Conservation (phyloP, 2,888 invertebrate species). For the Diaphora mendica region DNA sequence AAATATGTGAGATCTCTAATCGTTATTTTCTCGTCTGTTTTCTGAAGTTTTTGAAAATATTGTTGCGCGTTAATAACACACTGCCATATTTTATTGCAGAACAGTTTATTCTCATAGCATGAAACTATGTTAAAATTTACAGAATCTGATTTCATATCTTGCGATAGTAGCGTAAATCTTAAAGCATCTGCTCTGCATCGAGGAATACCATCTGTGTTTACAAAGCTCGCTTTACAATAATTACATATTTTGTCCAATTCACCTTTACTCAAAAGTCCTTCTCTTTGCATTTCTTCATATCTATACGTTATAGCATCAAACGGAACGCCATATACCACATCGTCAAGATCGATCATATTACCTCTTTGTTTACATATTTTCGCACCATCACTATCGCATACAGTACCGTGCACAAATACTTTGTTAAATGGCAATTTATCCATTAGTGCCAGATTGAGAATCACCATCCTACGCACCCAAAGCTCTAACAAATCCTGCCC, state of each 20-base stretch:
- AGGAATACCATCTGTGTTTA: conserved; percentile 91
- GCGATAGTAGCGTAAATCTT: conserved; percentile 94
- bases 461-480: conserved; percentile 99
- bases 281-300: conserved; percentile 73
- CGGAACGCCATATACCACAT: conserved; percentile 94
- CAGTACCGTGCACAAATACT: conserved; percentile 95
- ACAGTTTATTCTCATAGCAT: conserved; percentile 90
- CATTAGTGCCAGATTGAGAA: conserved; percentile 93
- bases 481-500: conserved; percentile 98
- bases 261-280: conserved; percentile 87
- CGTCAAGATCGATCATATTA: conserved; percentile 97
- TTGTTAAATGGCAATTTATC: conserved; percentile 92
- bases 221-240: conserved; percentile 89
- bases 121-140: conserved; percentile 96
- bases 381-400: conserved; percentile 95
- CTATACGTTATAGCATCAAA: conserved; percentile 86
- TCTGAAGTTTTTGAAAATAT: conserved; percentile 63
- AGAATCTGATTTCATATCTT: conserved; percentile 92
- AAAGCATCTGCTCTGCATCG: conserved; percentile 97
- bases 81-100: conserved; percentile 99
- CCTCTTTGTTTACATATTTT: conserved; percentile 99
- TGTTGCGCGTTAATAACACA: conserved; percentile 89
- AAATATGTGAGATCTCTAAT: conserved; percentile 75
- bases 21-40: conserved; percentile 53
- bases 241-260: conserved; percentile 89